Percentiles rank a stretch among this genome's conserved stretches.
Evolutionary conservation across 2,113 vertebrate genomes (phyloP).

Genomic region (Leiothrix lutea): DNA sequence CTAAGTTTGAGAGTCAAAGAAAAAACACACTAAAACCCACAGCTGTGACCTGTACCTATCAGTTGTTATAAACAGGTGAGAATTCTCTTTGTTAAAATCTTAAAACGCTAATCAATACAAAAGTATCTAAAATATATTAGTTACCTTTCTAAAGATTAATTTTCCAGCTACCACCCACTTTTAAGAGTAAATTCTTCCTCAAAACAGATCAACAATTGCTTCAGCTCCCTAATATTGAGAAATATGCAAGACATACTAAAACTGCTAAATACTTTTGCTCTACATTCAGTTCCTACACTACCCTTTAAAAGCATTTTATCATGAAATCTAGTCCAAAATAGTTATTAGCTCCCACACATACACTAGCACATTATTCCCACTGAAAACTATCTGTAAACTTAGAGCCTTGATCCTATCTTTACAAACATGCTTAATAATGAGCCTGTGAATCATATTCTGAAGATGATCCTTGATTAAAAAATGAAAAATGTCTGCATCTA

Average conservation of each 20-base stretch:
- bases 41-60: background rate
- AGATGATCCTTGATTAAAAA: background rate
- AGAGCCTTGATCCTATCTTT: slow-evolving; percentile 14
- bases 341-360: background rate
- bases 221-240: background rate
- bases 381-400: background rate
- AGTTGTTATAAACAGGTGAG: background rate
- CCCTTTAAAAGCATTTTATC: background rate
- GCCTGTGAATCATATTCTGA: background rate
- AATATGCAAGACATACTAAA: background rate
- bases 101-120: background rate
- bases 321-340: background rate
- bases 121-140: background rate
- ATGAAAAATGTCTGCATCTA: background rate
- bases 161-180: background rate
- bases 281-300: background rate
- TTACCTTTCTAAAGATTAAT: background rate
- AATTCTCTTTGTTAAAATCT: background rate
- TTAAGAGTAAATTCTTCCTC: background rate
- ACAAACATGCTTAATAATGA: background rate
- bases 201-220: background rate
- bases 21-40: background rate
- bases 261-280: background rate
- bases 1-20: background rate
- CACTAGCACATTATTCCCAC: background rate